phyloP scores from a whole-genome alignment of 2,888 invertebrate species.

The Ypsolopha sequella region DNA sequence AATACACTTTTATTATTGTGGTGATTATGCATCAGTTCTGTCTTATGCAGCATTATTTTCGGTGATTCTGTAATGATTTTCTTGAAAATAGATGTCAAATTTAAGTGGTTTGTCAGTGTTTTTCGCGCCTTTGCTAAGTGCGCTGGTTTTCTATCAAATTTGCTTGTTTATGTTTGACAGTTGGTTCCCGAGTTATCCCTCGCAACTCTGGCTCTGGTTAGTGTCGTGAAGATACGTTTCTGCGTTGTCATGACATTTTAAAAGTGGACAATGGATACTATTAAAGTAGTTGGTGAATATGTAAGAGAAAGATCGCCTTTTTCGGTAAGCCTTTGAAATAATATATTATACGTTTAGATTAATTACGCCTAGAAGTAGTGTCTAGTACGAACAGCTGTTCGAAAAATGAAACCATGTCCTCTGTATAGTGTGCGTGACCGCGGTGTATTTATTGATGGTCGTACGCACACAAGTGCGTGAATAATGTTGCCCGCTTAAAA shows the following conservation, averaged over 20 bases:
- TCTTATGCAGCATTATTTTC: slow-evolving; percentile 10
- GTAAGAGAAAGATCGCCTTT: slow-evolving; percentile 55
- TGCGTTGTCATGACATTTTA: background rate
- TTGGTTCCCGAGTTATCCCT: background rate
- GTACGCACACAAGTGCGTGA: too few relatives aligned
- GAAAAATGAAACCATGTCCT: too few relatives aligned
- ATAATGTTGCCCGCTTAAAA: too few relatives aligned
- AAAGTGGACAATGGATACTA: slow-evolving; percentile 41
- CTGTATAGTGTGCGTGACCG: too few relatives aligned
- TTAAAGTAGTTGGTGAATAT: slow-evolving; percentile 54
- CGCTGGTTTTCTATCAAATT: too few relatives aligned
- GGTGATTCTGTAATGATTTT: slow-evolving; percentile 9
- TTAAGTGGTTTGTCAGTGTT: background rate
- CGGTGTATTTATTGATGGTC: too few relatives aligned
- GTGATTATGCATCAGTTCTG: background rate
- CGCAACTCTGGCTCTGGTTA: background rate
- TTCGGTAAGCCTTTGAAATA: slow-evolving; percentile 37
- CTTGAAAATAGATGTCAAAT: too few relatives aligned
- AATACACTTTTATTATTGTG: background rate
- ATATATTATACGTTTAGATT: background rate
- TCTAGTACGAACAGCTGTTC: too few relatives aligned
- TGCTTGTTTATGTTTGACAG: background rate
- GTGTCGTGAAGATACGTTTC: slow-evolving; percentile 2
- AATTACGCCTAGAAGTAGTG: too few relatives aligned
- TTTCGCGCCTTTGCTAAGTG: background rate